A percentile compares a stretch with the other conserved stretches of the same genome.
phyloP scores from a whole-genome alignment of 2,113 vertebrate genomes.

The Sapayoa aenigma region DNA sequence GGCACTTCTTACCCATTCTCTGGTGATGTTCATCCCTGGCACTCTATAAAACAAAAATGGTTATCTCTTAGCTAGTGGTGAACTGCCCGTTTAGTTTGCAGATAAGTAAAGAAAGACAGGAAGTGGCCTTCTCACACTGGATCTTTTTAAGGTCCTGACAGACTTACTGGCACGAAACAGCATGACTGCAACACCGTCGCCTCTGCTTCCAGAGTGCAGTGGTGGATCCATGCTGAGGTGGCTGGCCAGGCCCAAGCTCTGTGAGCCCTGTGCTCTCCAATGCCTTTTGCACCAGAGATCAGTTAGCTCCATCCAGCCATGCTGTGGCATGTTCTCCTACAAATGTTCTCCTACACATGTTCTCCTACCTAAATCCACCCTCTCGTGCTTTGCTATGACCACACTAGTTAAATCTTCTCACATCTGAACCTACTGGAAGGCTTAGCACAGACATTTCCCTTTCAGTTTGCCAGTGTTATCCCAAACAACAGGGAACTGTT shows the following conservation, averaged over 20 bases:
- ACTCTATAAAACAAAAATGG: not conserved
- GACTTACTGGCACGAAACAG: not conserved
- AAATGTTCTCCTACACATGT: accelerated
- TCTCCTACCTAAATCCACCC: not conserved
- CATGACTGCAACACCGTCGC: accelerated
- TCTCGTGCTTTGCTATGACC: accelerated
- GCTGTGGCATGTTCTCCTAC: not conserved
- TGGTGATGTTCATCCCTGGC: not conserved
- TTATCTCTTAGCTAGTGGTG: not conserved
- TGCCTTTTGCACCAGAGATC: not conserved
- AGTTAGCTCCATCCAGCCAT: not conserved
- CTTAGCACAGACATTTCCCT: not conserved
- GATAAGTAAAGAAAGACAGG: not conserved
- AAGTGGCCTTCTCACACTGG: not conserved
- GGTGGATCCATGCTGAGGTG: not conserved
- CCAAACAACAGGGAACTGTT: not conserved
- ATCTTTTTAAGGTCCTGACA: not conserved
- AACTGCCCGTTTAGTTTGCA: not conserved
- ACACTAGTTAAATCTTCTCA: not conserved
- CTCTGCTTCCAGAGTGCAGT: not conserved
- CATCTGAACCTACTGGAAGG: not conserved
- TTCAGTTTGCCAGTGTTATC: not conserved
- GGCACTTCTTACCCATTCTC: not conserved
- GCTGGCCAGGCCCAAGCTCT: not conserved
- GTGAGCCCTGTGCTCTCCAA: not conserved